phyloP scores from a whole-genome alignment of 2,888 invertebrate genomes.

The Dryadula phaetusa region DNA sequence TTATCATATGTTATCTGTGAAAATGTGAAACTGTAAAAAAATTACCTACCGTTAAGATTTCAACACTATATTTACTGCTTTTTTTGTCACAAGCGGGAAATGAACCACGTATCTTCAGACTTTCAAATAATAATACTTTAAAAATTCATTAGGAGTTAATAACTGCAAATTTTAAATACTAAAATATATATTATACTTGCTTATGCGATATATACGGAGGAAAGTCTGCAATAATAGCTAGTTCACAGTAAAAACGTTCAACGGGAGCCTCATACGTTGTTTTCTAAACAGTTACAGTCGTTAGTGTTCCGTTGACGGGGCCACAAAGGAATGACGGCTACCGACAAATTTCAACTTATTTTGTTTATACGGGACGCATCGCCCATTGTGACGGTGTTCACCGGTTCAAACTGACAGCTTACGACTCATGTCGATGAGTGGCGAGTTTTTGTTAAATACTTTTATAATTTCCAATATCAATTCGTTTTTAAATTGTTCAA shows the following conservation, averaged over 20 bases:
- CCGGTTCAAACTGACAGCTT: conserved; percentile 31
- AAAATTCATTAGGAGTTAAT: too few species aligned
- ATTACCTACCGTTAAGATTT: too few species aligned
- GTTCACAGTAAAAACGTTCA: conserved; percentile 50
- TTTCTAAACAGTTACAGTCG: conserved; percentile 74
- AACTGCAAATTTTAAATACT: too few species aligned
- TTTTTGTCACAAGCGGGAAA: too few species aligned
- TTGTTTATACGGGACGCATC: conserved; percentile 34
- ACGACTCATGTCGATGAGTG: conserved; percentile 36
- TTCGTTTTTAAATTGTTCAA: conserved; percentile 2
- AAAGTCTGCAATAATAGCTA: not conserved
- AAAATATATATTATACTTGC: too few species aligned
- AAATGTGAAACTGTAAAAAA: too few species aligned
- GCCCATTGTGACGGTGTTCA: conserved; percentile 36
- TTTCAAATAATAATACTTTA: too few species aligned
- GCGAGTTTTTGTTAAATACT: conserved; percentile 21
- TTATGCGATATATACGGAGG: not conserved
- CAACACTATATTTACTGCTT: too few species aligned
- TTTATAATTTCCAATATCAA: conserved; percentile 20
- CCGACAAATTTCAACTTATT: conserved; percentile 48
- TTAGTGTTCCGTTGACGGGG: conserved; percentile 48
- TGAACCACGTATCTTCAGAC: too few species aligned
- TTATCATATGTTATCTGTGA: too few species aligned
- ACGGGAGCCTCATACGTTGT: conserved; percentile 82
- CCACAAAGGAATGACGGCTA: conserved; percentile 51